phyloP scores from a whole-genome alignment of 35 echinoderm and acorn worm genomes.

The Ophioderma brevispina region DNA sequence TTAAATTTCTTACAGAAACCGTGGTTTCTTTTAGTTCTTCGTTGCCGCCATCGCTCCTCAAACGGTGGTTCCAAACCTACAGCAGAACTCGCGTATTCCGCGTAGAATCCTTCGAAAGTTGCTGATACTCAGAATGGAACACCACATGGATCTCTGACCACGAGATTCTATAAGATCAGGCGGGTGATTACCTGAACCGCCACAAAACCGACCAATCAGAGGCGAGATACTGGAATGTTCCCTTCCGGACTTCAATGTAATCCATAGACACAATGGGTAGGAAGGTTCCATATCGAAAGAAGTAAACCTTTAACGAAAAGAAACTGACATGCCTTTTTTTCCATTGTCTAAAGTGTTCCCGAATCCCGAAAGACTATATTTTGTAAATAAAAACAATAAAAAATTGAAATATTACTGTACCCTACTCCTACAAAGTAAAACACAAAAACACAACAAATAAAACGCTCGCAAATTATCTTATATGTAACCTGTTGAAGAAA shows the following conservation, averaged over 20 bases:
- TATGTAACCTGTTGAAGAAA: too few species aligned
- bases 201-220: slow-evolving; percentile 71
- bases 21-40: too few species aligned
- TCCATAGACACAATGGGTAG: slow-evolving; percentile 68
- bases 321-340: too few species aligned
- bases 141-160: slow-evolving; percentile 43
- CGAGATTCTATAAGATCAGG: slow-evolving; percentile 53
- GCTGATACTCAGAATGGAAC: slow-evolving; percentile 79
- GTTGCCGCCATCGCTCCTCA: too few species aligned
- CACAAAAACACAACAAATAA: too few species aligned
- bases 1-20: too few species aligned
- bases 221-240: slow-evolving; percentile 20
- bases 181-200: slow-evolving; percentile 36
- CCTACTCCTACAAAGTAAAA: too few species aligned
- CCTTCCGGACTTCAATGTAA: slow-evolving; percentile 68
- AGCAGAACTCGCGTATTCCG: slow-evolving; percentile 62
- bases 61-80: slow-evolving; percentile 22
- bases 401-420: too few species aligned
- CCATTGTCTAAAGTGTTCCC: too few species aligned
- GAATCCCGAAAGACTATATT: too few species aligned
- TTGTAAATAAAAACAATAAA: too few species aligned
- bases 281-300: slow-evolving; percentile 85
- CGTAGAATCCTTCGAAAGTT: slow-evolving; percentile 74
- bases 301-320: slow-evolving; percentile 63
- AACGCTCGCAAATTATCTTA: too few species aligned